Evolutionary conservation across 2,797 vertebrate genomes (phyloP).

Genomic region (Podarcis siculus): DNA sequence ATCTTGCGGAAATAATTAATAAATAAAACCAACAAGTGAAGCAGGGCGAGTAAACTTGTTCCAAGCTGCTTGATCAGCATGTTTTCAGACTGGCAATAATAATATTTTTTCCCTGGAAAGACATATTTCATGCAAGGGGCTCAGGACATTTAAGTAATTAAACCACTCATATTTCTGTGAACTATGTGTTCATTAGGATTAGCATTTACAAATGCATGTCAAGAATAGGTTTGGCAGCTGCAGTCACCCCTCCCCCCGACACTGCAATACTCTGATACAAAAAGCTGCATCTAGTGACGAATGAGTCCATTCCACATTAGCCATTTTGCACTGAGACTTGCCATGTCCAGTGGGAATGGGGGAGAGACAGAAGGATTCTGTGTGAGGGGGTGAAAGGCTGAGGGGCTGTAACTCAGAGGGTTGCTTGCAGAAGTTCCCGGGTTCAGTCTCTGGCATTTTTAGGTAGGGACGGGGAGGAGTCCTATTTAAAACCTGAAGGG

Average conservation of each 20-base stretch:
- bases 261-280: neutral
- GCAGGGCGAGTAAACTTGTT: constrained; percentile 26
- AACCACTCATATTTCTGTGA: neutral
- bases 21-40: constrained; percentile 1
- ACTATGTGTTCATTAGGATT: neutral
- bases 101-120: neutral
- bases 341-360: neutral
- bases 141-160: constrained; percentile 16
- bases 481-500: no score
- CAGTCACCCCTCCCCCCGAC: no score
- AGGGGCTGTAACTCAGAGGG: neutral
- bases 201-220: neutral
- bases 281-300: no score
- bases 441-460: neutral
- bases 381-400: neutral
- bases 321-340: neutral
- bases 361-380: neutral
- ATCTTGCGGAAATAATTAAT: constrained; percentile 21
- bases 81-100: constrained; percentile 19
- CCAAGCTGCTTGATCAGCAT: constrained; percentile 32
- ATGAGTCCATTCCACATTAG: neutral
- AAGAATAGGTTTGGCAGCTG: neutral
- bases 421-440: neutral
- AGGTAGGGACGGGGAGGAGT: neutral
- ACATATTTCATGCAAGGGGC: neutral